These are phyloP conservation scores for Bombyx mandarina DNA, from an alignment of 1,140 invertebrate species.

Conservation along the genomic window DNA sequence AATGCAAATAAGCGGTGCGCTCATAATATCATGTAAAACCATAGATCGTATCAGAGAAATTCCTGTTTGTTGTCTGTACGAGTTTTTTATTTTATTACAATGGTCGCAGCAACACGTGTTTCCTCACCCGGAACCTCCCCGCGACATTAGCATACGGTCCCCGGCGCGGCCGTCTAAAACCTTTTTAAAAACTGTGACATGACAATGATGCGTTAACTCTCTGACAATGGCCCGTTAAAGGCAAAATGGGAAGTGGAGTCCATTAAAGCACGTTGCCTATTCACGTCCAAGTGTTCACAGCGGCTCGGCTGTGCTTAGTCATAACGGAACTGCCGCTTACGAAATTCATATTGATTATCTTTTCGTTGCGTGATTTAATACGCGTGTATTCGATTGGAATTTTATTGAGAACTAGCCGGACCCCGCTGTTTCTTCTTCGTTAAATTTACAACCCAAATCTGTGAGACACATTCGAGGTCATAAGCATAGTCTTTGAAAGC, in stretches of 20 bases:
- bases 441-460: no score
- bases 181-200: slow-evolving; percentile 53
- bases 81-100: slow-evolving; percentile 40
- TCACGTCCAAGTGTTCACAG: slow-evolving; percentile 13
- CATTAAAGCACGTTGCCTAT: slow-evolving; percentile 27
- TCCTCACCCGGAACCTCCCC: slow-evolving; percentile 40
- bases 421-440: not conserved
- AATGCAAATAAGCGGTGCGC: slow-evolving; percentile 16
- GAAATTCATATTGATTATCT: slow-evolving; percentile 35
- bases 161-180: slow-evolving; percentile 21
- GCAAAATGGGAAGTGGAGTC: slow-evolving; percentile 34
- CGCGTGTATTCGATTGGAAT: slow-evolving; percentile 13
- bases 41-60: slow-evolving; percentile 34
- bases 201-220: slow-evolving; percentile 55
- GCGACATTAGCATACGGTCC: slow-evolving; percentile 51
- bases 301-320: slow-evolving; percentile 25
- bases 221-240: slow-evolving; percentile 38
- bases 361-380: slow-evolving; percentile 6
- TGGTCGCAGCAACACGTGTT: slow-evolving; percentile 46
- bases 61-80: slow-evolving; percentile 32
- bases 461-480: no score
- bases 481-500: no score
- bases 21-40: slow-evolving; percentile 17
- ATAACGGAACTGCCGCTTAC: slow-evolving; percentile 29
- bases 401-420: slow-evolving; percentile 15